phyloP scores from a whole-genome alignment of 2,113 vertebrate species.

The Zootoca vivipara region DNA sequence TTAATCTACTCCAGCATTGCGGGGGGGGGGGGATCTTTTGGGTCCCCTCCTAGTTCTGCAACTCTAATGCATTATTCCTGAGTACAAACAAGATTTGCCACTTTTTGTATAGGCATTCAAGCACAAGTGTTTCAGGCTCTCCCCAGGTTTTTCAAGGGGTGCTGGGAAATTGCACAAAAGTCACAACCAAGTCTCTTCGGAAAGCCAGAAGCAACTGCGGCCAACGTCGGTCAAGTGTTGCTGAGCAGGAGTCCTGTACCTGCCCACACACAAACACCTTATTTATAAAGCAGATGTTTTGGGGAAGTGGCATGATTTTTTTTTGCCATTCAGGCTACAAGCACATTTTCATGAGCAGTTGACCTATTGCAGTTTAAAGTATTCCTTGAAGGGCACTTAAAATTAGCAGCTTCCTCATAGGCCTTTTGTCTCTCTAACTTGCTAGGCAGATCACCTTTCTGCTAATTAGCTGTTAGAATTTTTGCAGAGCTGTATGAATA shows the following conservation, averaged over 20 bases:
- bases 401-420: conserved; percentile 6
- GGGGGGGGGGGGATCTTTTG: too few relatives aligned
- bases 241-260: background rate
- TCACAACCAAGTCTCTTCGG: background rate
- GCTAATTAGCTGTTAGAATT: conserved; percentile 34
- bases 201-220: background rate
- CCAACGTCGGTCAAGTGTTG: background rate
- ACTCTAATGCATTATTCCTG: background rate
- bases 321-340: background rate
- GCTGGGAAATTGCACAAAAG: background rate
- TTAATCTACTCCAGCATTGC: background rate
- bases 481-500: background rate
- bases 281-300: background rate
- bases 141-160: background rate
- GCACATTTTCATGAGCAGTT: background rate
- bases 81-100: background rate
- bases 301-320: background rate
- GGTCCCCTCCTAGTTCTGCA: too few relatives aligned
- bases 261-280: background rate
- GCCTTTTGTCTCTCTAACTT: background rate
- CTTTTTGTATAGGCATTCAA: background rate
- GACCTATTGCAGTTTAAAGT: background rate
- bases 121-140: background rate
- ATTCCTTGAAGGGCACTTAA: background rate
- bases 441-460: background rate